Evolutionary conservation across 1,140 invertebrate species (phyloP), one percentile per base, ranked within the genome.

Genomic region (Sweltsa coloradensis): DNA sequence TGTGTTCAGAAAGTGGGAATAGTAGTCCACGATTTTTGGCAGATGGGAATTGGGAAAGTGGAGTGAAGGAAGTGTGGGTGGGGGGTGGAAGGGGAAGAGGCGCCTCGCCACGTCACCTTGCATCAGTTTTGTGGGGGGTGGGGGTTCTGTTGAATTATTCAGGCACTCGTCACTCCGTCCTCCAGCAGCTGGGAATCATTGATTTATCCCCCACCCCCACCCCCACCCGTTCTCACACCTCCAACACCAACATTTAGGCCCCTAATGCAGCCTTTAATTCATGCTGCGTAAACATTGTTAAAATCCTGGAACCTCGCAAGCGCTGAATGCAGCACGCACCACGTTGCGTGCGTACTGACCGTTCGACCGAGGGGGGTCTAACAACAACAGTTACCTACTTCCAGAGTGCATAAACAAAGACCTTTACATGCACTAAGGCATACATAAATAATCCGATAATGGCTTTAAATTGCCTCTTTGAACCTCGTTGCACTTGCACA

Each of bases 221-320:
- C 21, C 37, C 21, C 37, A 13, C 37, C 3, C 37, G 3, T 22
- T 22, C 36, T 3, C 36, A 2, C 36, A 7, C 36, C 18, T 3
- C 37, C 37, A 37, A 5, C 21, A 40, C 37, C 24, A 19, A 22
- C 37, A 22, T 19, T 23, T 11, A 22, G 37, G 19, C 37, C 21
- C 24, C 37, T 40, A 40, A 40, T 40, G 21, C 37, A 11, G 19
- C 37, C 37, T n/a, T n/a, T n/a, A n/a, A n/a, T n/a, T n/a, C n/a
- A n/a, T n/a, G 37, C 37, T 40, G 24, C 37, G 16, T 23, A 40
- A 40, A 40, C 37, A 40, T 40, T 23, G 37, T 40, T 40, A 40
- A 40, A 40, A 40, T 40, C 19, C 37, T 40, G n/a, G n/a, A n/a
- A n/a, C n/a, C n/a, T n/a, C n/a, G n/a, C n/a, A n/a, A n/a, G n/a